A percentile compares a stretch with the other conserved stretches of the same genome.
These are phyloP conservation scores for Anarsia innoxiella DNA, from an alignment of 2,888 invertebrate genomes.

Conservation along the genomic window DNA sequence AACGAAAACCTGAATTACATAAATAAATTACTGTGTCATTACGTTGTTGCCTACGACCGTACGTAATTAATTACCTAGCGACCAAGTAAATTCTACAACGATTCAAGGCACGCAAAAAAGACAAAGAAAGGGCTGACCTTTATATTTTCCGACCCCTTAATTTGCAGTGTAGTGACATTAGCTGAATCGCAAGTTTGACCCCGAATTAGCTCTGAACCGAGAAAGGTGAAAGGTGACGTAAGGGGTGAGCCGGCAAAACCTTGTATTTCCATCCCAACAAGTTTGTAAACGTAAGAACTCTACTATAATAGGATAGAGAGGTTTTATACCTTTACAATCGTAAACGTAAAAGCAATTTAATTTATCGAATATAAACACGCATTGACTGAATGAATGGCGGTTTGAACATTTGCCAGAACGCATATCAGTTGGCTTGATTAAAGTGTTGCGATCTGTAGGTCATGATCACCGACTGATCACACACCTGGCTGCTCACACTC, in stretches of 20 bases:
- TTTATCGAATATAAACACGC: slow-evolving; percentile 29
- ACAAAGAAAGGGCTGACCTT: no score
- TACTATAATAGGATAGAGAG: no score
- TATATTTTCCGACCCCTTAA: neutral
- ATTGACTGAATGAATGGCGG: slow-evolving; percentile 53
- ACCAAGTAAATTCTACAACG: no score
- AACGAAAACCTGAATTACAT: no score
- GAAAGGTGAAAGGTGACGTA: slow-evolving; percentile 10
- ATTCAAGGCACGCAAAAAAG: no score
- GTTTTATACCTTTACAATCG: no score
- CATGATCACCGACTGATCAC: slow-evolving; percentile 40
- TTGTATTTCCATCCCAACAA: no score
- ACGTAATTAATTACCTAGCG: no score
- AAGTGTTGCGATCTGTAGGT: slow-evolving; percentile 54
- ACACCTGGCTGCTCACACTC: slow-evolving; percentile 33
- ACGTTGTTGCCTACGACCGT: no score
- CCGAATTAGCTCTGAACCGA: slow-evolving; percentile 4
- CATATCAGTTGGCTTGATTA: slow-evolving; percentile 45
- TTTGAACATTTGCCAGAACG: slow-evolving; percentile 54
- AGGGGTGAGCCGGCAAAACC: neutral
- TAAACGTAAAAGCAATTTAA: slow-evolving; percentile 3
- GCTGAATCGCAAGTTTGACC: slow-evolving; percentile 7
- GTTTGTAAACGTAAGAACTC: no score
- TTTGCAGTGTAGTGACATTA: slow-evolving; percentile 6
- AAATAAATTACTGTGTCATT: no score